phyloP scores from a whole-genome alignment of 2,797 vertebrate species.

The Anas bahamensis region DNA sequence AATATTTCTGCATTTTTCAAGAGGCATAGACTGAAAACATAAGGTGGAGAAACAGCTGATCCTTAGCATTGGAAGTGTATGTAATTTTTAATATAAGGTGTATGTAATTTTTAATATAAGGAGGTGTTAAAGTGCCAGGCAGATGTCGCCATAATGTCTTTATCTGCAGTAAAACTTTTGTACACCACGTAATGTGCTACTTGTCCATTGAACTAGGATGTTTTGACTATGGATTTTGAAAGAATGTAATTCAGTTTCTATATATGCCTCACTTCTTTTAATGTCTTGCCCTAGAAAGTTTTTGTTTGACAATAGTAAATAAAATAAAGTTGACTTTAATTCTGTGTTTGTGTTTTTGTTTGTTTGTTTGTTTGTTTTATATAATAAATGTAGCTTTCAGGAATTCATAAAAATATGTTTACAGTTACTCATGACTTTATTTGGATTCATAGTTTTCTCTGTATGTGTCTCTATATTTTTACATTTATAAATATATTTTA shows the following conservation, averaged over 20 bases:
- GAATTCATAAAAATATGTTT: neutral
- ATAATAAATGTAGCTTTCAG: neutral
- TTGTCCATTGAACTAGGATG: too few relatives aligned
- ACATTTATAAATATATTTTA: neutral
- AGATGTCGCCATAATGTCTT: neutral
- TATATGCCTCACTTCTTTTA: neutral
- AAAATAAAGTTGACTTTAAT: neutral
- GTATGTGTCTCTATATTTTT: accelerated
- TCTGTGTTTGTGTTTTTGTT: neutral
- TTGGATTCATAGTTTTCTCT: neutral
- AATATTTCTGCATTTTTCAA: neutral
- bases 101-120: neutral
- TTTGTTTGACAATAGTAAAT: neutral
- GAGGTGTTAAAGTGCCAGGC: neutral
- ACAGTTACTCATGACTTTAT: neutral
- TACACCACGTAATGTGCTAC: accelerated
- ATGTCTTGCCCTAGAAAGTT: neutral
- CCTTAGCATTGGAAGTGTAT: neutral
- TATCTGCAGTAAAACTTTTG: accelerated
- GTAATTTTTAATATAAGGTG: neutral
- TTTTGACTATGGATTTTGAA: neutral
- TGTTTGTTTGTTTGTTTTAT: too few relatives aligned
- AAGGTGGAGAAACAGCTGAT: neutral
- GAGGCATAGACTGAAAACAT: neutral
- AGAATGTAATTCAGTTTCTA: neutral